Conservation (phyloP, 2,797 vertebrate species). For the Sebastes melanostomus region DNA sequence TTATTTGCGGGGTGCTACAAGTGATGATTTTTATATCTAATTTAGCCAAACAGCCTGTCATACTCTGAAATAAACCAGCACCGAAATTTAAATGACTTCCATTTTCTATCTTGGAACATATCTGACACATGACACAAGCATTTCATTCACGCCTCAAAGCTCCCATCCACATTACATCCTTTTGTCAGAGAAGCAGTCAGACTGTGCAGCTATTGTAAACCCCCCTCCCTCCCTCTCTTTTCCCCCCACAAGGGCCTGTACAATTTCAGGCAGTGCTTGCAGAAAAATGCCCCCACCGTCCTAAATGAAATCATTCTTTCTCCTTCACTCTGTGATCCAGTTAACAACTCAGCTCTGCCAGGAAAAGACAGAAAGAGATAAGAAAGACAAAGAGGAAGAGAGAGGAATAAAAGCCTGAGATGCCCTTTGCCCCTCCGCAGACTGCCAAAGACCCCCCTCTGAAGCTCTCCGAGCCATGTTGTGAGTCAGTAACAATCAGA, state of each 20-base stretch:
- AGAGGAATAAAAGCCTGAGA: conserved; percentile 52
- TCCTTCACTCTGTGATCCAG: conserved; percentile 54
- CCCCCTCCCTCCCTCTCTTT: neutral
- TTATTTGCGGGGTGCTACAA: neutral
- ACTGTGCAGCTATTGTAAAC: conserved; percentile 66
- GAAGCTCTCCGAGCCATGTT: conserved; percentile 40
- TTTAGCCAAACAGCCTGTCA: conserved; percentile 8
- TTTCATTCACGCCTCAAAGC: conserved; percentile 65
- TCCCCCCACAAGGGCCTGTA: conserved; percentile 45
- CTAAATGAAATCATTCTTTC: conserved; percentile 72
- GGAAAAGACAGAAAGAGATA: conserved; percentile 65
- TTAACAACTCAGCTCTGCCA: conserved; percentile 60
- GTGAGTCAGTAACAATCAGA: conserved; percentile 69
- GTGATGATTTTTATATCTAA: conserved; percentile 12
- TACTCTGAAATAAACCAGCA: conserved; percentile 37
- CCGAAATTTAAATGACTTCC: conserved; percentile 55
- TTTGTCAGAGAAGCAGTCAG: conserved; percentile 57
- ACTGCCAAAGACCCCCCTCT: neutral
- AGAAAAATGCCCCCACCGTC: conserved; percentile 55
- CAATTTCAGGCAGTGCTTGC: conserved; percentile 58
- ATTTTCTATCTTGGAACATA: conserved; percentile 61
- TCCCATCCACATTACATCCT: conserved; percentile 61
- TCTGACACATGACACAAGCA: conserved; percentile 68
- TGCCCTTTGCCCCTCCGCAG: conserved; percentile 46
- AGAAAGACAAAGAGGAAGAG: conserved; percentile 55